phyloP scores from a whole-genome alignment of 2,888 invertebrate species.

The Eupithecia inturbata region DNA sequence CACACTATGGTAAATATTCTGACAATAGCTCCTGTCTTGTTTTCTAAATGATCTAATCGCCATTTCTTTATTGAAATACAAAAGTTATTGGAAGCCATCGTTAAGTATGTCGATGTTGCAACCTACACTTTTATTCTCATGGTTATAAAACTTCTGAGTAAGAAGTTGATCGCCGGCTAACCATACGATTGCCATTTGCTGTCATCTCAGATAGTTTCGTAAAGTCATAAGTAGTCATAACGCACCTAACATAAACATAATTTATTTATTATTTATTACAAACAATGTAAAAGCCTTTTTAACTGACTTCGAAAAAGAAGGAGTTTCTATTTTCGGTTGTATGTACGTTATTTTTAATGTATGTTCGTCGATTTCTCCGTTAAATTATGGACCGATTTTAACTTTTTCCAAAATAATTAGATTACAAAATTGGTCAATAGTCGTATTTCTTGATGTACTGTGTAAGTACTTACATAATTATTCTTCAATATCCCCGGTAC shows the following conservation, averaged over 20 bases:
- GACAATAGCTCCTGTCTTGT: not conserved
- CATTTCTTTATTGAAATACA: not conserved
- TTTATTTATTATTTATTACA: too few species aligned
- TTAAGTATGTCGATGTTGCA: not conserved
- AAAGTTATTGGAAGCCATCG: not conserved
- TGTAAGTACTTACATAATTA: not conserved
- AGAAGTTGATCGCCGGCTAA: conserved; percentile 14
- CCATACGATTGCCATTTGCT: conserved; percentile 19
- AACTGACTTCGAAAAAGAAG: too few species aligned
- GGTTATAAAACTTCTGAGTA: conserved; percentile 7
- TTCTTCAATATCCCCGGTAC: not conserved
- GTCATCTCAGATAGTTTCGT: not conserved
- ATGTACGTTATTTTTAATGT: too few species aligned
- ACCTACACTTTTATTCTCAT: not conserved
- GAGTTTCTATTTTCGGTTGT: too few species aligned
- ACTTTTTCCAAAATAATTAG: too few species aligned
- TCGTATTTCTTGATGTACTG: too few species aligned
- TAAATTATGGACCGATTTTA: too few species aligned
- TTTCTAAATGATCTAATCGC: not conserved
- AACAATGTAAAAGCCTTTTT: too few species aligned
- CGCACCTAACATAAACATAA: not conserved
- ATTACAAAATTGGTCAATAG: too few species aligned
- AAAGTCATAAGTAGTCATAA: not conserved
- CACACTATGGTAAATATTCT: not conserved
- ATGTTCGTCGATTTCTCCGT: too few species aligned